phyloP scores from a whole-genome alignment of 2,888 invertebrate genomes.

The Axea sp. region DNA sequence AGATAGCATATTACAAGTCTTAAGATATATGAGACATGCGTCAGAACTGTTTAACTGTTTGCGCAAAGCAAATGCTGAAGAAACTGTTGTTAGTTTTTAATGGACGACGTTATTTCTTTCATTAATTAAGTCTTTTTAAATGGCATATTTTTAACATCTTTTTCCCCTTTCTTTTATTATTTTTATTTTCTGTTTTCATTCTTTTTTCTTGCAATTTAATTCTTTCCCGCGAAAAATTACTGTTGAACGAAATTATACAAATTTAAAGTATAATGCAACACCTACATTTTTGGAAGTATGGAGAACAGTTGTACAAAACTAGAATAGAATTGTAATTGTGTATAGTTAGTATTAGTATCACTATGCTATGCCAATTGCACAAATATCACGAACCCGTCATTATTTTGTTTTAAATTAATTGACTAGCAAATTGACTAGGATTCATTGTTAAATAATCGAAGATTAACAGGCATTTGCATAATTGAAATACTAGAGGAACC shows the following conservation, averaged over 20 bases:
- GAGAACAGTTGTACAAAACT: constrained; percentile 7
- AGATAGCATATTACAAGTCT: constrained; percentile 62
- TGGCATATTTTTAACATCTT: constrained; percentile 1
- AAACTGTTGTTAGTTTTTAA: too few relatives aligned
- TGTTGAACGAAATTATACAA: constrained; percentile 30
- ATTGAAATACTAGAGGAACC: background rate
- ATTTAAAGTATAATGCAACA: too few relatives aligned
- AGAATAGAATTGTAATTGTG: background rate
- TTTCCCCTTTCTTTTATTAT: too few relatives aligned
- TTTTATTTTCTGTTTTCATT: too few relatives aligned
- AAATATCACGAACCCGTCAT: too few relatives aligned
- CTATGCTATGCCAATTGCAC: background rate
- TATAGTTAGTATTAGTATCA: background rate
- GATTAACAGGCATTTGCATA: constrained; percentile 3
- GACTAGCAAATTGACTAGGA: constrained; percentile 56
- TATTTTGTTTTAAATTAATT: constrained; percentile 46
- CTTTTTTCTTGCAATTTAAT: too few relatives aligned
- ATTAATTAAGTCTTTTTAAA: background rate
- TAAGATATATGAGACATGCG: constrained; percentile 56
- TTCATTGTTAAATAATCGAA: constrained; percentile 10
- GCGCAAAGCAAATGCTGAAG: constrained; percentile 32
- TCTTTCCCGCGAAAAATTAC: constrained; percentile 47
- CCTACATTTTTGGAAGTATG: too few relatives aligned
- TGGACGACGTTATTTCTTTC: constrained; percentile 27
- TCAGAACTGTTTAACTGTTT: constrained; percentile 54